Evolutionary conservation across 2,888 invertebrate species (phyloP), one percentile per base, ranked within the genome.

Genomic region (Calameuta pallipes): DNA sequence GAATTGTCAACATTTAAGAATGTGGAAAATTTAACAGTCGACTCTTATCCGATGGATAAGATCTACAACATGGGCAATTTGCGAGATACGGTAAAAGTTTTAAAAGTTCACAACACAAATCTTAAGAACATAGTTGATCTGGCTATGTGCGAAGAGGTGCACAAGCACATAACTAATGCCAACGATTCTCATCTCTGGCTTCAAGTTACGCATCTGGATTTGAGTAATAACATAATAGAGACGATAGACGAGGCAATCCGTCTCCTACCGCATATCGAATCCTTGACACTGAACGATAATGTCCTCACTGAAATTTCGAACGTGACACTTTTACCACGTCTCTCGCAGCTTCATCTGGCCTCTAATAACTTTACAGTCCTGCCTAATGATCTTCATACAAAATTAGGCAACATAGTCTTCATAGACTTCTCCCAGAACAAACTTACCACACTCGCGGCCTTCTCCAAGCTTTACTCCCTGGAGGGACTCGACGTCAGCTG

Each of bases 361-460:
- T 95, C 96, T 0, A 95, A 96, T 87, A 98, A 98, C 92, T 93
- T 94, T 73, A 95, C 97, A 85, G 91, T 93, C 0, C 90, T 94
- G 6, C 95, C 97, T 83, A 94, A 95, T 41, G 94, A 96, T 89
- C 94, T 98, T 92, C 96, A 98, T 90, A 94, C 95, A 9, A 96
- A 96, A 91, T 94, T 99, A 79, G 98, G 98, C 11, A 98, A 98
- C 91, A 94, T 99, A 74, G 94, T 96, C n/a, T 94, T 94, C 79
- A 94, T 99, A 75, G 96, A 97, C 89, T 91, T 99, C 75, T 95
- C 97, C 0, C 96, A 97, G 85, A 99, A 99, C 92, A 94, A 94
- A 88, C 94, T 99, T 4, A 93, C 93, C 33, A 93, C 94, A 0
- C 92, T 97, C 0, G 92, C 93, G 80, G 96, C 96, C 1, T 95